Base-by-base conservation (phyloP, 2,888 invertebrate genomes). In the Yponomeuta malinellus region DNA sequence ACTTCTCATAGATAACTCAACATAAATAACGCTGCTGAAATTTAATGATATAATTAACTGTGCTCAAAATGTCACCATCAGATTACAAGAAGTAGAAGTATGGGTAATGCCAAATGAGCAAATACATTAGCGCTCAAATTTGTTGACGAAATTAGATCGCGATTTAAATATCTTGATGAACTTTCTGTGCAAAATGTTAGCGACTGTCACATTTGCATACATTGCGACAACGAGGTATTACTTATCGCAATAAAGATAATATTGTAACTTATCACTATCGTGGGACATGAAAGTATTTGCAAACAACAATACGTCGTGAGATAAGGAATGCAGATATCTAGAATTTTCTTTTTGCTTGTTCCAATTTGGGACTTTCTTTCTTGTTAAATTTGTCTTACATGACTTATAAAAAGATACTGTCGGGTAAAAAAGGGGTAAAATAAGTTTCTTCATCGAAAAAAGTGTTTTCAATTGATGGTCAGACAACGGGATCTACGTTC, bases 91-190 rank as follows among this genome's bases (percentile, higher is more conserved):
- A 52, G 12, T 52, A 52, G 52, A 52, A 52, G 52, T 52, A 52
- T 52, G 52, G 52, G 52, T 52, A 52, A 52, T 15, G 52, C 52
- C 52, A 59, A 59, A 15, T 59, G 15, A 59, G 52, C 52, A 59
- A 59, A 59, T 59, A 59, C 3, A 12, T 15, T 59, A 59, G 15
- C 52, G 1, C 23, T 23, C 52, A 59, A 59, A 59, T 12, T 12
- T 5, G 52, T 15, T 59, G 52, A 59, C 52, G 52, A 59, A 59
- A 59, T 59, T 59, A 15, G 52, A 59, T 12, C 52, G 15, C 52
- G 52, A 59, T 59, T 59, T 59, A 59, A 59, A 59, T 59, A 59
- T 59, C 52, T 59, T 59, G 52, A 59, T 59, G 52, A 59, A 59
- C 52, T 59, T 59, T 59, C 52, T 15, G 52, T 5, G 52, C 52